Conservation (phyloP, 2,797 vertebrate species). For the Avahi laniger region DNA sequence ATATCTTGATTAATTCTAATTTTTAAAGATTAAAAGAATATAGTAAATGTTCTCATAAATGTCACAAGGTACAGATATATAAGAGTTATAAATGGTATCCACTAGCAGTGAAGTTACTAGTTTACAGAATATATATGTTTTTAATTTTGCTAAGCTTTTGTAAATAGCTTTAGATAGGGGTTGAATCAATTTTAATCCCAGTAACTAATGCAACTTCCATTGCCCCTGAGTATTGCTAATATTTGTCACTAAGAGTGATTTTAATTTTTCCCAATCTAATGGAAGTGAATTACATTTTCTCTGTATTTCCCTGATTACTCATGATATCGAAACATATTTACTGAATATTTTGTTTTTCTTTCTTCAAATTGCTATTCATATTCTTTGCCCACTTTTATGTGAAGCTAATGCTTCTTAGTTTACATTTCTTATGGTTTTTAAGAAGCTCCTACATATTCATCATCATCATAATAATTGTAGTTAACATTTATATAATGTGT, state of each 20-base stretch:
- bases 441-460: not conserved
- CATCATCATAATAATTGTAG: not conserved
- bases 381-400: not conserved
- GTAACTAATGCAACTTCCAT: not conserved
- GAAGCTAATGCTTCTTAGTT: not conserved
- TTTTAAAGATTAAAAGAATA: not conserved
- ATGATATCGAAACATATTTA: not conserved
- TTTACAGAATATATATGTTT: not conserved
- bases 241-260: not conserved
- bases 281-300: not conserved
- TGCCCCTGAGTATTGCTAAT: not conserved
- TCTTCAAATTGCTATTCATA: not conserved
- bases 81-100: not conserved
- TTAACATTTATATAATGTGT: not conserved
- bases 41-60: not conserved
- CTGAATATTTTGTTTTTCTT: not conserved
- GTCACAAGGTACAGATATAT: not conserved
- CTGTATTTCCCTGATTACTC: not conserved
- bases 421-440: not conserved
- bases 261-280: not conserved
- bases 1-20: not conserved
- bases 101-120: not conserved
- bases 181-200: not conserved
- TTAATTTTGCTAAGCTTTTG: not conserved
- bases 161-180: not conserved